These are phyloP conservation scores for Mesocricetus auratus DNA, from an alignment of 2,113 vertebrate species.

Conservation along the genomic window DNA sequence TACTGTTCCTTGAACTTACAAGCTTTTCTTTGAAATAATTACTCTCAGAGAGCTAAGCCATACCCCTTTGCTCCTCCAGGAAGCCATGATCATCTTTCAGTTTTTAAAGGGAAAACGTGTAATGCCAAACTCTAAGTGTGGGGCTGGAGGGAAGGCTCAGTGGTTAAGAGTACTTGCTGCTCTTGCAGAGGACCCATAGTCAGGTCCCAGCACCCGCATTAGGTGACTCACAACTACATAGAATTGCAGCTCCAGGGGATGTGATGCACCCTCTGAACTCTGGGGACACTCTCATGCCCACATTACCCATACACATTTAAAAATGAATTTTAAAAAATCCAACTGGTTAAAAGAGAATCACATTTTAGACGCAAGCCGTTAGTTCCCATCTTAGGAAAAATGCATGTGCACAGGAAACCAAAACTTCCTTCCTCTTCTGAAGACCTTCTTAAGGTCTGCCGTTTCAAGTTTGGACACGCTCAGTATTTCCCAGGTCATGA, in stretches of 20 bases:
- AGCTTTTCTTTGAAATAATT: conserved; percentile 44
- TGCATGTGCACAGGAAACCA: not conserved
- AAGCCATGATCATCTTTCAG: not conserved
- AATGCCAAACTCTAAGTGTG: not conserved
- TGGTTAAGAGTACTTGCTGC: not conserved
- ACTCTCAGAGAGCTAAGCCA: not conserved
- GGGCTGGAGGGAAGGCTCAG: not conserved
- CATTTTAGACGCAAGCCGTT: not conserved
- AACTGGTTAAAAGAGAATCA: conserved; percentile 24
- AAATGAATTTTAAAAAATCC: not conserved
- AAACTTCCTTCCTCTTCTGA: not conserved
- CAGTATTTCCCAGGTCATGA: not conserved
- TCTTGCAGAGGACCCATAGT: not conserved
- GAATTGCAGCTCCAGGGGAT: not conserved
- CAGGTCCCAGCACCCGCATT: not conserved
- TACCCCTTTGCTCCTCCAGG: not conserved
- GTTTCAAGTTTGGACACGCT: not conserved
- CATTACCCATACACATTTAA: not conserved
- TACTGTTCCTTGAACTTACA: conserved; percentile 4
- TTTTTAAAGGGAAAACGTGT: not conserved
- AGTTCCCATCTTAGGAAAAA: conserved; percentile 6
- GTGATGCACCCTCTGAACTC: not conserved
- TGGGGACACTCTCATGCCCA: not conserved
- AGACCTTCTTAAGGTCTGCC: not conserved
- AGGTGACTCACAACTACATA: not conserved